phyloP scores from a whole-genome alignment of 2,113 vertebrate genomes.

The Rynchops niger region DNA sequence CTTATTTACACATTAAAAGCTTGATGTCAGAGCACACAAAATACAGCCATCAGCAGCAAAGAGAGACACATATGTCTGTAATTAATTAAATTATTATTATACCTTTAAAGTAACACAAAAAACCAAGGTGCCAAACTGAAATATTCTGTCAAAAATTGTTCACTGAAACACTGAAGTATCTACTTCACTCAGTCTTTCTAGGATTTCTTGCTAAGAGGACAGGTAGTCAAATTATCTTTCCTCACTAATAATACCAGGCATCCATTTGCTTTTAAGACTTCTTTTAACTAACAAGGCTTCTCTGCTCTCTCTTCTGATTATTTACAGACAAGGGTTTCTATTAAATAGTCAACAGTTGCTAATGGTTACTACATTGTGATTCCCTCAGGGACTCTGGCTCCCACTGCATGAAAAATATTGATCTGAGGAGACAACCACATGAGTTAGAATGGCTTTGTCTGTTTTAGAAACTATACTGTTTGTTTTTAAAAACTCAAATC shows the following conservation, averaged over 20 bases:
- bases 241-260: neutral
- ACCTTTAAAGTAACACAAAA: neutral
- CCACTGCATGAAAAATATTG: neutral
- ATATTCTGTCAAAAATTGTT: neutral
- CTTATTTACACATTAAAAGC: neutral
- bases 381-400: neutral
- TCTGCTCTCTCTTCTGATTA: neutral
- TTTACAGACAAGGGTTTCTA: conserved; percentile 9
- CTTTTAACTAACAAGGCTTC: neutral
- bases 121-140: neutral
- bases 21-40: neutral
- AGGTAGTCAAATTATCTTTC: neutral
- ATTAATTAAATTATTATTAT: neutral
- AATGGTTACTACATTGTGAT: neutral
- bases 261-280: neutral
- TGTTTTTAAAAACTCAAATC: neutral
- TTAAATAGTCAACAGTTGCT: neutral
- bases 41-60: neutral
- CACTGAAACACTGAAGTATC: neutral
- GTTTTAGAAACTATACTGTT: neutral
- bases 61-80: neutral
- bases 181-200: neutral
- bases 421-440: neutral
- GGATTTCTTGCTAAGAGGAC: neutral
- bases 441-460: neutral